Evolutionary conservation across 2,888 invertebrate species (phyloP).

Genomic region (Asteroscopus sphinx): DNA sequence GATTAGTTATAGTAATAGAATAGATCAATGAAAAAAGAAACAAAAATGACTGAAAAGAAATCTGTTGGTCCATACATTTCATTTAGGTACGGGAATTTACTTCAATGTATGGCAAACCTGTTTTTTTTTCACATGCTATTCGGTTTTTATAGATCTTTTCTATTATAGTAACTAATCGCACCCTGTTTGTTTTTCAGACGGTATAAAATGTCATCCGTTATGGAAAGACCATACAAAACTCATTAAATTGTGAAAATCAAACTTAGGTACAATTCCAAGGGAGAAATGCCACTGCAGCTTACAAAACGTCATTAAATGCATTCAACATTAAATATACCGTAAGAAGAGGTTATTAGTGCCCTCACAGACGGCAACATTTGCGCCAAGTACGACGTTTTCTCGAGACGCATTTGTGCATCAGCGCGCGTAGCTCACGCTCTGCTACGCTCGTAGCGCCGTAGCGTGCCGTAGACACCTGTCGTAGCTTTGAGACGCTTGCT

Average conservation of each 20-base stretch:
- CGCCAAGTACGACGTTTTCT: conserved; percentile 33
- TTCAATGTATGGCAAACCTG: too few species aligned
- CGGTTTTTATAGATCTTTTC: too few species aligned
- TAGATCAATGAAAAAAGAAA: too few species aligned
- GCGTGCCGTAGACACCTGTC: conserved; percentile 46
- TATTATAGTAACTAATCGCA: too few species aligned
- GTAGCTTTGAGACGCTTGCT: conserved; percentile 36
- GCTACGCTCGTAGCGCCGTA: conserved; percentile 46
- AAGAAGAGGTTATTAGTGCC: conserved; percentile 28
- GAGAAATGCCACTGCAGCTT: not conserved
- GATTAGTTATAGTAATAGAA: too few species aligned
- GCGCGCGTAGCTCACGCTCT: conserved; percentile 42
- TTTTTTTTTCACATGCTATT: too few species aligned
- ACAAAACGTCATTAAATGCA: conserved; percentile 5
- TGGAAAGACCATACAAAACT: not conserved
- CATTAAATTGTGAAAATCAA: not conserved
- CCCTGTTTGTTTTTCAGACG: too few species aligned
- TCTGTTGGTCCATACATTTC: too few species aligned
- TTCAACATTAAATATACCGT: conserved; percentile 15
- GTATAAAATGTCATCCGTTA: too few species aligned
- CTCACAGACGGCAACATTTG: conserved; percentile 38
- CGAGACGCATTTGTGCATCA: conserved; percentile 49
- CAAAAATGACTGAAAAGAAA: too few species aligned
- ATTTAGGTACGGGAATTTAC: too few species aligned
- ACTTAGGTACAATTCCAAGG: too few species aligned